A percentile compares a stretch with the other conserved stretches of the same genome.
Evolutionary conservation across 2,888 invertebrate genomes (phyloP).

Genomic region (Drosophila paranaensis): DNA sequence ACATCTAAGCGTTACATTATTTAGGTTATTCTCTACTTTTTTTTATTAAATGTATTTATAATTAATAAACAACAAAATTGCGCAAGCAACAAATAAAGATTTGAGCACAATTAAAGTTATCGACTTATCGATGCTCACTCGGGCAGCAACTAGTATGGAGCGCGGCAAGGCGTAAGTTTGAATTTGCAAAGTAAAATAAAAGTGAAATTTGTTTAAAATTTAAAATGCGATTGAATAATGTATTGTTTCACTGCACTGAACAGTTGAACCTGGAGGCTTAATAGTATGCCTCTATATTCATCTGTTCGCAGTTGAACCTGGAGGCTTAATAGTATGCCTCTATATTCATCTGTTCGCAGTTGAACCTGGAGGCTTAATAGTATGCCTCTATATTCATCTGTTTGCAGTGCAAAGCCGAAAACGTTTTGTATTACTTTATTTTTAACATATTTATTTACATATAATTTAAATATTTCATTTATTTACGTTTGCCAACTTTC

Average conservation of each 20-base stretch:
- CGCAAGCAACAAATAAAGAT: constrained; percentile 65
- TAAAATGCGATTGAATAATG: not conserved
- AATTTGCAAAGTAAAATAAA: too few relatives aligned
- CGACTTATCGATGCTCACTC: constrained; percentile 10
- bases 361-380: too few relatives aligned
- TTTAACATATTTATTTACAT: not conserved
- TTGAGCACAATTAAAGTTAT: constrained; percentile 59
- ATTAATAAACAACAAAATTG: constrained; percentile 73
- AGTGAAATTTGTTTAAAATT: not conserved
- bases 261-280: too few relatives aligned
- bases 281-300: too few relatives aligned
- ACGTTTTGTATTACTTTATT: not conserved
- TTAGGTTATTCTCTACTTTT: constrained; percentile 60
- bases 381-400: not conserved
- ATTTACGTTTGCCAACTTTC: not conserved
- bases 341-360: not conserved
- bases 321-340: not conserved
- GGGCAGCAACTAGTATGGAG: not conserved
- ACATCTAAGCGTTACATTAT: constrained; percentile 79
- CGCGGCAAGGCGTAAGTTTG: not conserved
- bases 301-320: too few relatives aligned
- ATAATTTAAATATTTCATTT: not conserved
- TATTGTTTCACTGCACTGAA: not conserved
- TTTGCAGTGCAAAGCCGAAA: not conserved
- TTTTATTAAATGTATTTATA: constrained; percentile 82